Base-by-base conservation (phyloP, 1,140 invertebrate genomes). In the Bombus difficillimus region DNA sequence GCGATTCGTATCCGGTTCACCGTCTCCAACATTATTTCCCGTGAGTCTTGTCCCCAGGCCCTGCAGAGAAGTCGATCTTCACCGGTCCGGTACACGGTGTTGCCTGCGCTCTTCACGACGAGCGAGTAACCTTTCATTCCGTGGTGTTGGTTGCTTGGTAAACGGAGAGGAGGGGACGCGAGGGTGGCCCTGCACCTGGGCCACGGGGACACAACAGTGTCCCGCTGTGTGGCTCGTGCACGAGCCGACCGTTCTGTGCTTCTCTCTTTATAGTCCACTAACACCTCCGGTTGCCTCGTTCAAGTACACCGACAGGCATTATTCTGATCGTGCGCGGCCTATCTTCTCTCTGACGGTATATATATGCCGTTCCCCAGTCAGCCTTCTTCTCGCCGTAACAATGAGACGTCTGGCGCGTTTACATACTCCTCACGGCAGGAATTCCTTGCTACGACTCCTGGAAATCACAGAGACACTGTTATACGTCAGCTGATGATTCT, bases 21-120 rank as follows among this genome's bases (percentile, higher is more conserved):
- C 90, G 90, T 92, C 91, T 91, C 88, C 89, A n/a, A 86, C 90
- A 93, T 93, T 93, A 93, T 93, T 93, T 93, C 92, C 91, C 90
- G 73, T 75, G 88, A 78, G 83, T 88, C 88, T 91, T 93, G 91
- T 91, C 87, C 88, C 71, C 68, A 43, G 62, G 77, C 57, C 43
- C 64, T 15, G 83, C 81, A 57, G 53, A 74, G 71, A 69, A 89
- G 90, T 85, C 82, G 92, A 93, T 93, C 91, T 90, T 88, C 86
- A 87, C 86, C 86, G 75, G 85, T 75, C 57, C 71, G 53, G 22
- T 66, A n/a, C 72, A 34, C 57, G 62, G 72, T 37, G 64, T 34
- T 32, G 74, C n/a, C 15, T 66, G 64, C 64, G 32, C 64, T 37
- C 39, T 32, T 68, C 41, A 59, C 76, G 83, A 62, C 39, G 76